Evolutionary conservation across 2,797 vertebrate genomes (phyloP), one percentile per base, ranked within the genome.

Genomic region (Cebuella pygmaea): DNA sequence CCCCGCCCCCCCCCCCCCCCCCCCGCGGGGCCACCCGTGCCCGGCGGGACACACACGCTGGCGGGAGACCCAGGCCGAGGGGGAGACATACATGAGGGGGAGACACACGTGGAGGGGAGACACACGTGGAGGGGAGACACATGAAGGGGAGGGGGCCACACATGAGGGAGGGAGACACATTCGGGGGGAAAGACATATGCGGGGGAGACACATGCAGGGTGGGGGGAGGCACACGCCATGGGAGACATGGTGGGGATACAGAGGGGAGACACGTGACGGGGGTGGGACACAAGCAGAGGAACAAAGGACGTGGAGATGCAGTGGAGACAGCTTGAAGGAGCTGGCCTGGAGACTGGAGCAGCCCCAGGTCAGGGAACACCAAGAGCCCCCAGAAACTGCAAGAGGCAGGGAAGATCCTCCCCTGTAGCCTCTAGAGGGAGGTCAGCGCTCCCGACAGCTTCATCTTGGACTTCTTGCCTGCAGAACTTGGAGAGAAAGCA

Each of bases 271-370:
- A 11, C 26, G 2, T 27, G 26, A 52, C 1, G 22, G 30, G 30
- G 33, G 20, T 10, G 4, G 1, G 74, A 19, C 90, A 8, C 15
- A 9, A 11, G 27, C 50, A 2, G 30, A 75, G 74, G n/a, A 26
- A 2, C 0, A 14, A 19, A 44, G 36, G 7, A 10, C 0, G 1
- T 24, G 61, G 11, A 19, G 61, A 17, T 2, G 4, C 12, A 11
- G 70, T 24, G 2, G 72, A 15, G 14, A 2, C 46, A 26, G 1
- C 6, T 2, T 26, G 55, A 46, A 22, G 70, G 10, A 0, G 24
- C 19, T 0, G 30, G 75, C 82, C 20, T 2, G n/a, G 57, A 80
- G 46, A 27, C 0, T 2, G 3, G 2, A 2, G 75, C 0, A 13
- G 44, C 61, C 17, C 8, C 12, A 4, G 27, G 22, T 17, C 39